Conservation (phyloP, 2,113 vertebrate genomes). For the Sinocyclocheilus anshuiensis region DNA sequence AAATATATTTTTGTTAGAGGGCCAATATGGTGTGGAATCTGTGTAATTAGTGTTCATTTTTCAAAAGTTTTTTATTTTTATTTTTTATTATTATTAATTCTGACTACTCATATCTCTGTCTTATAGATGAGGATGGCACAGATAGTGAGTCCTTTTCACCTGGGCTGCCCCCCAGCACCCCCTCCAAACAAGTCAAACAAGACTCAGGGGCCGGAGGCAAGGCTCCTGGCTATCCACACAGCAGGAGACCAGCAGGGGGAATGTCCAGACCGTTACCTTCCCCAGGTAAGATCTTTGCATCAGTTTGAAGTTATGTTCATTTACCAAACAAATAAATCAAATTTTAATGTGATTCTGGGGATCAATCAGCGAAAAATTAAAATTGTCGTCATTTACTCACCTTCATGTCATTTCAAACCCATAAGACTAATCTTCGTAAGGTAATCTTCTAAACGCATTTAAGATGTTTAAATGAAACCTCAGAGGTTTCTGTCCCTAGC, state of each 20-base stretch:
- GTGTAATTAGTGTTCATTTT: background rate
- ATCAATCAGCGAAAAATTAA: constrained; percentile 35
- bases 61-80: too few relatives aligned
- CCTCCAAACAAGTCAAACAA: constrained; percentile 70
- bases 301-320: background rate
- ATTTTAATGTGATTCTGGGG: background rate
- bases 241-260: constrained; percentile 83
- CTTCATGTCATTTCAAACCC: background rate
- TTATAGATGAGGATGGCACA: constrained; percentile 63
- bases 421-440: background rate
- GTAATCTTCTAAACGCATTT: too few relatives aligned
- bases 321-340: background rate
- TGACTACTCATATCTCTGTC: background rate
- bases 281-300: constrained; percentile 72
- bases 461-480: background rate
- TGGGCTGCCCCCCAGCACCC: constrained; percentile 66
- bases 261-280: constrained; percentile 86
- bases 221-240: constrained; percentile 80
- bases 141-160: constrained; percentile 66
- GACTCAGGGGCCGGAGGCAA: constrained; percentile 75
- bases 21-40: background rate
- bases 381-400: background rate
- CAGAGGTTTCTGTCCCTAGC: too few relatives aligned
- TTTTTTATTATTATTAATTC: too few relatives aligned
- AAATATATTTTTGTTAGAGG: background rate